Percentiles rank a stretch among this genome's conserved stretches.
phyloP scores from a whole-genome alignment of 2,797 vertebrate species.

The Pristis pectinata region DNA sequence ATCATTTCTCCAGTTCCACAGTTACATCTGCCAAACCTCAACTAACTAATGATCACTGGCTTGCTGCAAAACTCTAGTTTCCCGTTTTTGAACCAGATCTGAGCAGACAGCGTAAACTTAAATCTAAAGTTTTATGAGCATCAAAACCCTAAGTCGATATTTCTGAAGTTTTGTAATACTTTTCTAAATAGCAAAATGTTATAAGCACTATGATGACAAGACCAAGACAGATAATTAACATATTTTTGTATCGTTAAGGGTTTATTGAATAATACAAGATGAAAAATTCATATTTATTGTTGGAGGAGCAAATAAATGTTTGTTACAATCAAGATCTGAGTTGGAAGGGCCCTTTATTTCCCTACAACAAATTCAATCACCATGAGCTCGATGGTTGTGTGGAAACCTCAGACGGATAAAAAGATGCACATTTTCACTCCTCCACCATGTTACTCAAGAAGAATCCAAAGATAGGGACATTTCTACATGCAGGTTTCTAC shows the following conservation, averaged over 20 bases:
- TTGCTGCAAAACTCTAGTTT: neutral
- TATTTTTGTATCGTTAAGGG: neutral
- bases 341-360: neutral
- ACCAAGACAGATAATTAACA: neutral
- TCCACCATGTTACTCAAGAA: neutral
- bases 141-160: neutral
- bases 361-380: neutral
- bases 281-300: neutral
- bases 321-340: neutral
- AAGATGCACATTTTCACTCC: neutral
- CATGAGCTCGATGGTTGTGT: neutral
- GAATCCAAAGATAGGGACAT: neutral
- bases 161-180: neutral
- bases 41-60: neutral
- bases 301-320: neutral
- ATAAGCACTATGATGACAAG: neutral
- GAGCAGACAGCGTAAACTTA: neutral
- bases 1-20: neutral
- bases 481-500: neutral
- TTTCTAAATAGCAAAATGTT: neutral
- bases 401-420: neutral
- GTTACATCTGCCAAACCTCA: neutral
- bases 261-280: neutral
- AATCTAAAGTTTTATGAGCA: neutral
- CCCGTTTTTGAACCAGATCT: neutral